Conservation (phyloP, 2,888 invertebrate species). For the Aporophyla lueneburgensis region DNA sequence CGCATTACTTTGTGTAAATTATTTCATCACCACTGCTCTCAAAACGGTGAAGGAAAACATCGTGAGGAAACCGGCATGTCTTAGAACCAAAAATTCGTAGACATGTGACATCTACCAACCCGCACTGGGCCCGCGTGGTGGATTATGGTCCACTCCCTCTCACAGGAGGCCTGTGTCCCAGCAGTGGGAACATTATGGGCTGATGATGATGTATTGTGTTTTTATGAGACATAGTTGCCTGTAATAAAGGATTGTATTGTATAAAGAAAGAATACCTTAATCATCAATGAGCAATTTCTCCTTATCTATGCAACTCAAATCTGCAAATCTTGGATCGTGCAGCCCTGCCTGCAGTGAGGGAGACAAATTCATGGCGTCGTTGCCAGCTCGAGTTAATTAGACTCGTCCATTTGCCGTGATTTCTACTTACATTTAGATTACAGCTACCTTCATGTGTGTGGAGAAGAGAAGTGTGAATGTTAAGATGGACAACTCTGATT, state of each 20-base stretch:
- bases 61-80: no score
- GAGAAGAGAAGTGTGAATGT: not conserved
- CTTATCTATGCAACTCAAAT: conserved; percentile 6
- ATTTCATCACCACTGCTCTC: no score
- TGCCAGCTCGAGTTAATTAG: conserved; percentile 70
- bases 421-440: conserved; percentile 63
- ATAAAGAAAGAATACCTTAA: not conserved
- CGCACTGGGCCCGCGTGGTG: not conserved
- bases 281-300: not conserved
- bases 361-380: conserved; percentile 50
- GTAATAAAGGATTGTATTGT: no score
- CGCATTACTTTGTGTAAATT: no score
- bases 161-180: not conserved
- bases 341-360: conserved; percentile 15
- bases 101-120: no score
- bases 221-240: no score
- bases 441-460: conserved; percentile 8
- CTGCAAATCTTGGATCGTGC: conserved; percentile 26
- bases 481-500: not conserved
- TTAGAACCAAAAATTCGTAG: no score
- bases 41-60: no score
- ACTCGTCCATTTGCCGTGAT: conserved; percentile 72
- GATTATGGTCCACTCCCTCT: not conserved
- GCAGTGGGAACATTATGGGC: not conserved
- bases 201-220: no score